phyloP scores from a whole-genome alignment of 64 coral and sea anemone genomes.

The Hydrozoanthus tunicans region DNA sequence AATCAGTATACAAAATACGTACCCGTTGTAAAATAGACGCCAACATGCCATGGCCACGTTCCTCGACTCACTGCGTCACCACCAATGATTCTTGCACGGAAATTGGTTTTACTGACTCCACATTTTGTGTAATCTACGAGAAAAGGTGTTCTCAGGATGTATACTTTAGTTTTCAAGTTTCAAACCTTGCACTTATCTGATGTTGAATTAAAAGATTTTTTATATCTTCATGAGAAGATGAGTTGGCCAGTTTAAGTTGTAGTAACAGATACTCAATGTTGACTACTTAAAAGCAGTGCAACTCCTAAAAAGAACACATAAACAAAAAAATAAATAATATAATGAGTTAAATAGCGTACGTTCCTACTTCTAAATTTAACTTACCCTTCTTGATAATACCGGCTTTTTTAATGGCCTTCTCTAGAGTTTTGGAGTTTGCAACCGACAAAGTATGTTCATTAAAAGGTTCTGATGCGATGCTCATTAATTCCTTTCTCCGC shows the following conservation, averaged over 20 bases:
- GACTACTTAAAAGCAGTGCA: too few relatives aligned
- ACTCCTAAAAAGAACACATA: too few relatives aligned
- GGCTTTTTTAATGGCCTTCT: conserved; percentile 53
- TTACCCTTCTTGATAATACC: conserved; percentile 62
- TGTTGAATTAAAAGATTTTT: too few relatives aligned
- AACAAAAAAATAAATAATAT: too few relatives aligned
- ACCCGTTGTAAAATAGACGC: neutral
- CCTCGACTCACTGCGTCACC: conserved; percentile 51
- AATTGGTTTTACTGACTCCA: conserved; percentile 51
- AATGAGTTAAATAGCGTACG: too few relatives aligned
- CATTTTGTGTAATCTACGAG: conserved; percentile 64
- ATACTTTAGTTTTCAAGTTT: too few relatives aligned
- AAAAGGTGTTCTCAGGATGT: neutral
- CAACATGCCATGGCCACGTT: conserved; percentile 82
- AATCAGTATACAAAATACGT: too few relatives aligned
- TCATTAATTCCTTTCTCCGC: conserved; percentile 45
- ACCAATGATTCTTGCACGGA: conserved; percentile 71
- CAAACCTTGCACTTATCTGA: too few relatives aligned
- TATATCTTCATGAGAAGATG: too few relatives aligned
- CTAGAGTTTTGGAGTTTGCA: neutral
- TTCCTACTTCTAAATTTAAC: neutral
- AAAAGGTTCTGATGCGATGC: conserved; percentile 62
- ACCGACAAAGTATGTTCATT: conserved; percentile 66
- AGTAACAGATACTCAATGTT: too few relatives aligned
- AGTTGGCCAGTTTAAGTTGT: too few relatives aligned